These are phyloP conservation scores for Oegoconia quadripuncta DNA, from an alignment of 2,888 invertebrate species.

Conservation along the genomic window DNA sequence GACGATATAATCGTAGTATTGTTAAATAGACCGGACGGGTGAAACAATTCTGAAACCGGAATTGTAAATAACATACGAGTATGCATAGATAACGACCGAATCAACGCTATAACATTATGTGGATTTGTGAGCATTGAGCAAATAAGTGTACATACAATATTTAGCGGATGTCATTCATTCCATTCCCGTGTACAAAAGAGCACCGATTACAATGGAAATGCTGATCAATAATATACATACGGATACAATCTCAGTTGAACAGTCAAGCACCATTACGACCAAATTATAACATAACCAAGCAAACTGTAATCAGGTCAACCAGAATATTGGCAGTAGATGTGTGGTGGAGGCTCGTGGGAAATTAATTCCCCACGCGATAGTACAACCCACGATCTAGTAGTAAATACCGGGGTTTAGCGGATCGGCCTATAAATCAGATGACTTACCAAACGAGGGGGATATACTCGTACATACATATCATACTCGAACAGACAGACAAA, in stretches of 20 bases:
- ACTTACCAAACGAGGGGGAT: not conserved
- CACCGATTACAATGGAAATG: no score
- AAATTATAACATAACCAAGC: constrained; percentile 34
- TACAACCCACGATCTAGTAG: no score
- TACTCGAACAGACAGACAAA: no score
- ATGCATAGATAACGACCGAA: no score
- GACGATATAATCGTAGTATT: not conserved
- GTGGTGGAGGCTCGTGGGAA: constrained; percentile 26
- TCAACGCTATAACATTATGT: no score
- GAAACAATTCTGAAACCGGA: not conserved
- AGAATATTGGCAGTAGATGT: constrained; percentile 16
- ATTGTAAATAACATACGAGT: not conserved
- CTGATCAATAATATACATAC: no score
- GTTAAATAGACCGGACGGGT: not conserved
- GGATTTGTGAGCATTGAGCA: no score
- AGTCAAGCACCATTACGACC: constrained; percentile 40
- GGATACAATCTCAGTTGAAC: constrained; percentile 23
- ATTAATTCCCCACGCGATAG: constrained; percentile 24
- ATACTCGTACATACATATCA: no score
- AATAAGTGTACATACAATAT: no score
- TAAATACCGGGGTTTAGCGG: not conserved
- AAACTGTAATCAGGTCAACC: constrained; percentile 41
- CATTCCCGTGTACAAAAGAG: no score
- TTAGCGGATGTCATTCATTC: no score
- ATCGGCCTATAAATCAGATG: not conserved